These are phyloP conservation scores for Homalodisca vitripennis DNA, from an alignment of 1,140 invertebrate genomes.

Conservation along the genomic window DNA sequence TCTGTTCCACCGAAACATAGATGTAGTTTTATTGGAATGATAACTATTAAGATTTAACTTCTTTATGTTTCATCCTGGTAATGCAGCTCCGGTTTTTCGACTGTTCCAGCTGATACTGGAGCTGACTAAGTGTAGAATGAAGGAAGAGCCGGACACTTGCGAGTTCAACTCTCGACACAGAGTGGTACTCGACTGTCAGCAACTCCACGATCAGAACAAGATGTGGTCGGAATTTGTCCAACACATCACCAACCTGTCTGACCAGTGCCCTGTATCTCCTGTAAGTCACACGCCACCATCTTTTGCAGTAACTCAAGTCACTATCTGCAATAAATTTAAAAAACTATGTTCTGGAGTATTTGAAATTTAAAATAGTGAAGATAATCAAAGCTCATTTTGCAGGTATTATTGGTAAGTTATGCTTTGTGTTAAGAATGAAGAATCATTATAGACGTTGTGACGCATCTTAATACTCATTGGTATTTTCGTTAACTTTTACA, in stretches of 20 bases:
- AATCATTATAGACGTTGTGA: too few relatives aligned
- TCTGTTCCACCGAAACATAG: not conserved
- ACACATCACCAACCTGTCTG: not conserved
- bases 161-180: constrained; percentile 11
- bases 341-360: too few relatives aligned
- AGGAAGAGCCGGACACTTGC: constrained; percentile 1
- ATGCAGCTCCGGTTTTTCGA: not conserved
- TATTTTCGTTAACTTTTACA: too few relatives aligned
- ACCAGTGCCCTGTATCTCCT: not conserved
- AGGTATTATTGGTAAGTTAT: too few relatives aligned
- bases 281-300: not conserved
- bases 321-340: too few relatives aligned
- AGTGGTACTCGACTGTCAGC: not conserved
- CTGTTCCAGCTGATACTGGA: not conserved
- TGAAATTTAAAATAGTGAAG: too few relatives aligned
- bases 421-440: too few relatives aligned
- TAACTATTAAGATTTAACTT: not conserved
- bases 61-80: not conserved
- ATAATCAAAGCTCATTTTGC: too few relatives aligned
- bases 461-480: too few relatives aligned
- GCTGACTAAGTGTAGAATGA: not conserved
- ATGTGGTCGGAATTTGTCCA: constrained; percentile 1
- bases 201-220: not conserved
- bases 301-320: too few relatives aligned
- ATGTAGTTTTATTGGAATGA: not conserved